phyloP scores from a whole-genome alignment of 2,888 invertebrate species.

The Cephus pygmeus region DNA sequence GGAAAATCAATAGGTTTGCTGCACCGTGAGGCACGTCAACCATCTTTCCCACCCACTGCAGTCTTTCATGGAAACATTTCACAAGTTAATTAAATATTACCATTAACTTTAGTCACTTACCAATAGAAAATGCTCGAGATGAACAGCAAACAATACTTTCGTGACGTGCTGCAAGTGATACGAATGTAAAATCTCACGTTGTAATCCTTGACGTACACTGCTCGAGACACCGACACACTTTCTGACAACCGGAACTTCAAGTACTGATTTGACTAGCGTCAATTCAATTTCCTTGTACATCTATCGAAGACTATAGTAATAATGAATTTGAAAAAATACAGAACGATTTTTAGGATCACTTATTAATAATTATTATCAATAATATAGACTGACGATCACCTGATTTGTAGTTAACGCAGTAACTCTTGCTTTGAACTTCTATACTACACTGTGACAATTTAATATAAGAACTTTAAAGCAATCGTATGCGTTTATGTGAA shows the following conservation, averaged over 20 bases:
- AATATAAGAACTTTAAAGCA: not conserved
- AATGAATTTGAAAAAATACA: not conserved
- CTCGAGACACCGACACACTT: conserved; percentile 12
- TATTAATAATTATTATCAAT: conserved; percentile 1
- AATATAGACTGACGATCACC: not conserved
- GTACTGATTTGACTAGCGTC: conserved; percentile 13
- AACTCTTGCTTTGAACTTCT: not conserved
- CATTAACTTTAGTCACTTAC: not conserved
- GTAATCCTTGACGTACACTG: conserved; percentile 3
- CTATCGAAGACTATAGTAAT: conserved; percentile 5
- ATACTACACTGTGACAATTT: not conserved
- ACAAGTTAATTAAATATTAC: not conserved
- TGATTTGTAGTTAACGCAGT: not conserved
- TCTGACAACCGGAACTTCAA: conserved; percentile 22
- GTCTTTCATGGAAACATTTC: not conserved
- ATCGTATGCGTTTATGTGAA: not conserved
- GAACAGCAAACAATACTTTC: not conserved
- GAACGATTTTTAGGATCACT: not conserved
- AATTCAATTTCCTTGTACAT: conserved; percentile 1
- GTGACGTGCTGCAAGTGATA: not conserved
- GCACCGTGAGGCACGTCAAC: conserved; percentile 34
- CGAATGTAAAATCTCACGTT: not conserved
- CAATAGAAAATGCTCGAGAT: not conserved
- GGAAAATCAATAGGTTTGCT: conserved; percentile 38
- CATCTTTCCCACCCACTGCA: conserved; percentile 36